Percentiles rank a stretch among this genome's conserved stretches.
These are phyloP conservation scores for Agrotis clavis DNA, from an alignment of 2,888 invertebrate species.

Conservation along the genomic window DNA sequence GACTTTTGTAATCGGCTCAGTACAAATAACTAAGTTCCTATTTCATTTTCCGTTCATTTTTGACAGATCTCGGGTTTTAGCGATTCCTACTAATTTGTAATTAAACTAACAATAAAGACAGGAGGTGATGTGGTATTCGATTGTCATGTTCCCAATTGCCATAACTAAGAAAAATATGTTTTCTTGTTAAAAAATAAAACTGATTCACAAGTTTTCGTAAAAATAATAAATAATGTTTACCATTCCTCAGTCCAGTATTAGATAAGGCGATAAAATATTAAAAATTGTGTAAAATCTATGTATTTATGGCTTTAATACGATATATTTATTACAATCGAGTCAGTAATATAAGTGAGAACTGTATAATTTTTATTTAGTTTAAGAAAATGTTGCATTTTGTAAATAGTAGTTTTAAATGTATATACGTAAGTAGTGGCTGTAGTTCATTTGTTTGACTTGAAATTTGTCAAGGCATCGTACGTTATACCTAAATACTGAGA, in stretches of 20 bases:
- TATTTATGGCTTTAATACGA: slow-evolving; percentile 75
- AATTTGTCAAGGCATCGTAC: slow-evolving; percentile 49
- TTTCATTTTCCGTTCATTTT: slow-evolving; percentile 52
- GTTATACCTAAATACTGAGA: background rate
- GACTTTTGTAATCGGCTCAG: slow-evolving; percentile 44
- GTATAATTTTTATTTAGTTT: slow-evolving; percentile 68
- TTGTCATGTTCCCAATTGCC: slow-evolving; percentile 19
- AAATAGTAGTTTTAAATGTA: slow-evolving; percentile 67
- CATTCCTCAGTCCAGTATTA: slow-evolving; percentile 86
- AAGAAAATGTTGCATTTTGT: slow-evolving; percentile 74
- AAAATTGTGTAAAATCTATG: slow-evolving; percentile 68
- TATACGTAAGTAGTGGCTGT: slow-evolving; percentile 51
- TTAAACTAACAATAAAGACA: slow-evolving; percentile 62
- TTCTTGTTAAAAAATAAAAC: too few relatives aligned
- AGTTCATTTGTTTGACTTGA: slow-evolving; percentile 53
- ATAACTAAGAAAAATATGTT: slow-evolving; percentile 9
- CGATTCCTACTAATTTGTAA: slow-evolving; percentile 68
- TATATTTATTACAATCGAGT: slow-evolving; percentile 87
- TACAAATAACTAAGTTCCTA: slow-evolving; percentile 66
- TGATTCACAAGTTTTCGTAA: slow-evolving; percentile 13
- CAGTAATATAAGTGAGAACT: slow-evolving; percentile 85
- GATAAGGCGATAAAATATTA: slow-evolving; percentile 62
- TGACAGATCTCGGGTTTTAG: slow-evolving; percentile 70
- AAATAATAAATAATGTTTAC: slow-evolving; percentile 68
- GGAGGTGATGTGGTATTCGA: slow-evolving; percentile 41